phyloP scores from a whole-genome alignment of 2,797 vertebrate species.

The Hephaestus fuliginosus region DNA sequence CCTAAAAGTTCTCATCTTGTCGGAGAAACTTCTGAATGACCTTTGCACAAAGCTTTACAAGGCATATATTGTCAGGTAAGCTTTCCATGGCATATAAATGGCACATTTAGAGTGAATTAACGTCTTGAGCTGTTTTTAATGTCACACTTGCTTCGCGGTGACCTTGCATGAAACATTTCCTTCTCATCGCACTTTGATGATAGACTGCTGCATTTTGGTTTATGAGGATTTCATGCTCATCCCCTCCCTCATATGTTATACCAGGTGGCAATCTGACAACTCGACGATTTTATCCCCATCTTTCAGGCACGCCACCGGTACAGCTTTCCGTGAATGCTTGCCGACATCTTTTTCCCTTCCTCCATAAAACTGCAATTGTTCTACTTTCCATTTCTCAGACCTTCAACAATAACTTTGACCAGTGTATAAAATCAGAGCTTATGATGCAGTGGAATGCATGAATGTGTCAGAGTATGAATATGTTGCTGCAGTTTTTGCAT shows the following conservation, averaged over 20 bases:
- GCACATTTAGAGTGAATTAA: slow-evolving; percentile 84
- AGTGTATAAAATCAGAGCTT: slow-evolving; percentile 20
- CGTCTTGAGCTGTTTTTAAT: slow-evolving; percentile 86
- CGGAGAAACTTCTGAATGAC: slow-evolving; percentile 79
- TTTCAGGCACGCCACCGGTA: slow-evolving; percentile 51
- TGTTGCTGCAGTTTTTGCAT: slow-evolving; percentile 52
- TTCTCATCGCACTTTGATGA: slow-evolving; percentile 79
- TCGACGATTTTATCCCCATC: slow-evolving; percentile 75
- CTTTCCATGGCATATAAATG: slow-evolving; percentile 81
- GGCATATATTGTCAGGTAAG: slow-evolving; percentile 80
- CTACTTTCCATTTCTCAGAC: slow-evolving; percentile 50
- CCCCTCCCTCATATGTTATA: slow-evolving; percentile 77
- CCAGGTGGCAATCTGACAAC: slow-evolving; percentile 83
- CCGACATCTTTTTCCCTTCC: slow-evolving; percentile 52
- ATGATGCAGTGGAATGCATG: slow-evolving; percentile 31
- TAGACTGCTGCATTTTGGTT: slow-evolving; percentile 83
- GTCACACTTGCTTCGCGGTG: slow-evolving; percentile 83
- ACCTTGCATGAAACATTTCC: slow-evolving; percentile 85
- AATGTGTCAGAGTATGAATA: slow-evolving; percentile 45
- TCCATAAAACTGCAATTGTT: slow-evolving; percentile 65
- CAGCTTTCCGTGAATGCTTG: slow-evolving; percentile 49
- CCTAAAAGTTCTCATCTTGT: slow-evolving; percentile 70
- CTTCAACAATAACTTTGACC: slow-evolving; percentile 63
- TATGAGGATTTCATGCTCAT: slow-evolving; percentile 84
- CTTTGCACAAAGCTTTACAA: slow-evolving; percentile 78